Conservation (phyloP, 2,888 invertebrate species). For the Oscheius myriophilus region DNA sequence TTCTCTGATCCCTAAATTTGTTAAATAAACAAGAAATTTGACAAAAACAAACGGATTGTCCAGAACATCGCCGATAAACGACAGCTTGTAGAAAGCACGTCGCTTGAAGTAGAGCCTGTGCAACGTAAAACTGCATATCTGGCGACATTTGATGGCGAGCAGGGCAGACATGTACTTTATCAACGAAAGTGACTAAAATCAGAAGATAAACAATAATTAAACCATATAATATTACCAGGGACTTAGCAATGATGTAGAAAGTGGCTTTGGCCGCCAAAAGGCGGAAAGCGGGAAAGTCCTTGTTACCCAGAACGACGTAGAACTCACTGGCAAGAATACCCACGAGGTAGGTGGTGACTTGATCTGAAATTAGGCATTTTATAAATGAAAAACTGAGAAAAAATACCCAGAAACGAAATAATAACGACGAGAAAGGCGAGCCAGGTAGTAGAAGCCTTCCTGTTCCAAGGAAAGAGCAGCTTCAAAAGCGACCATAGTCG, state of each 20-base stretch:
- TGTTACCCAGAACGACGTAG: slow-evolving; percentile 74
- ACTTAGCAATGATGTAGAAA: slow-evolving; percentile 68
- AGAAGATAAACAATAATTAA: no score
- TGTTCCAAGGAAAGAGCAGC: slow-evolving; percentile 71
- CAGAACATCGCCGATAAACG: slow-evolving; percentile 71
- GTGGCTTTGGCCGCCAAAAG: slow-evolving; percentile 70
- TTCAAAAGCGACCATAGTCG: slow-evolving; percentile 70
- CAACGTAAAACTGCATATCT: slow-evolving; percentile 72
- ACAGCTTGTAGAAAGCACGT: slow-evolving; percentile 74
- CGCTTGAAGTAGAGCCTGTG: slow-evolving; percentile 75
- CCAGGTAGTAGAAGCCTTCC: slow-evolving; percentile 66
- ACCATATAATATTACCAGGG: slow-evolving; percentile 52
- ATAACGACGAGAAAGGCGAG: slow-evolving; percentile 70
- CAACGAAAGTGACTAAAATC: slow-evolving; percentile 72
- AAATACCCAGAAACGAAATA: slow-evolving; percentile 71
- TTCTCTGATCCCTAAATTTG: slow-evolving; percentile 74
- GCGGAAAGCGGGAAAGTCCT: slow-evolving; percentile 69
- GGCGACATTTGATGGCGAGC: slow-evolving; percentile 74
- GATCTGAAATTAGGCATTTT: slow-evolving; percentile 72
- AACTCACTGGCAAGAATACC: slow-evolving; percentile 75
- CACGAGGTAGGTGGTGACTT: slow-evolving; percentile 75
- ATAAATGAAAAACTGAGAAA: neutral
- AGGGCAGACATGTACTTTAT: slow-evolving; percentile 72
- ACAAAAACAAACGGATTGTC: slow-evolving; percentile 75
- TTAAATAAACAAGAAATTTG: slow-evolving; percentile 4